Conservation (phyloP, 2,797 vertebrate species). For the Potorous gilbertii region DNA sequence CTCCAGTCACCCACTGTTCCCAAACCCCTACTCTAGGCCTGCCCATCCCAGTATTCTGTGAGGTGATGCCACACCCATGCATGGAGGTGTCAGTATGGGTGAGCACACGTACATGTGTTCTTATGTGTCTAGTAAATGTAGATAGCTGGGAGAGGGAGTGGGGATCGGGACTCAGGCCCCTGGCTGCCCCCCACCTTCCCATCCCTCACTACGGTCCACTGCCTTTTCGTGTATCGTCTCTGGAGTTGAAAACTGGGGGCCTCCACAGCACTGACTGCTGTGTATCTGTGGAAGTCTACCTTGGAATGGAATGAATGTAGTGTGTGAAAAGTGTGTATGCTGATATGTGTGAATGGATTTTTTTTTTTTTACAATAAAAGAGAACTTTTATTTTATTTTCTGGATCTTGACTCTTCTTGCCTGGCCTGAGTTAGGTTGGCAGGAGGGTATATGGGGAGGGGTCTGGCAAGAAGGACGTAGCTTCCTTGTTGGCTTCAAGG, state of each 20-base stretch:
- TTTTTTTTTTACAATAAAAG: slow-evolving; percentile 77
- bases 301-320: background rate
- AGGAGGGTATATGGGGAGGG: background rate
- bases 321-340: background rate
- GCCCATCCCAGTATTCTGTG: slow-evolving; percentile 71
- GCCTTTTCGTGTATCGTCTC: slow-evolving; percentile 56
- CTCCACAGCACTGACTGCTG: background rate
- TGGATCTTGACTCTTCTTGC: slow-evolving; percentile 45
- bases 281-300: background rate
- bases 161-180: slow-evolving; percentile 16
- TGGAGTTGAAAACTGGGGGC: slow-evolving; percentile 31
- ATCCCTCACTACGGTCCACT: slow-evolving; percentile 49
- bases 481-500: background rate
- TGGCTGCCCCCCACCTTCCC: slow-evolving; percentile 3
- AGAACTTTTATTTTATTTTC: slow-evolving; percentile 70
- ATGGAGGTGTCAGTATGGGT: slow-evolving; percentile 64
- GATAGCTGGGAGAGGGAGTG: slow-evolving; percentile 53
- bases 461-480: background rate
- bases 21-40: slow-evolving; percentile 20
- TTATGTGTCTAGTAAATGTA: slow-evolving; percentile 38
- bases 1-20: background rate
- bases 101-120: background rate
- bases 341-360: background rate
- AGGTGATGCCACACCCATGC: slow-evolving; percentile 60
- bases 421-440: background rate